Base-by-base conservation (phyloP, 2,888 invertebrate species). In the Euplagia quadripunctaria region DNA sequence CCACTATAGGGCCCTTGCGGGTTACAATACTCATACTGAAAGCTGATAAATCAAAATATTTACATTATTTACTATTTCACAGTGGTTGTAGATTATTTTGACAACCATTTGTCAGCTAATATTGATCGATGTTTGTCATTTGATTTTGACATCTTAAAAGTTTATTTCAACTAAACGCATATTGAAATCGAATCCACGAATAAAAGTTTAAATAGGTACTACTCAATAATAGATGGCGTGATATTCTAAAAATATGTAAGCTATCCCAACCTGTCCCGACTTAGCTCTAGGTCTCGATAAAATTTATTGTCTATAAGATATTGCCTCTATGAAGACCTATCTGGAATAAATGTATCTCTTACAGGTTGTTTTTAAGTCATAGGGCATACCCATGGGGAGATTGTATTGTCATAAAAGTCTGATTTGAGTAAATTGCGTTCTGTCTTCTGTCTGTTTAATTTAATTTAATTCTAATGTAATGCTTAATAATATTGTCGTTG, bases 1-100 rank as follows among this genome's bases (percentile, higher is more conserved):
- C 93, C 64, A 92, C 85, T 14, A 94, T 84, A 4, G 93, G 94
- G 0, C 93, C 93, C 74, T 92, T 93, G 41, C 85, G 84, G 73
- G 79, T 89, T 41, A 58, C 77, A 7, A 74, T 75, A 71, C 74
- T 85, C 89, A 89, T 90, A 79, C 80, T 82, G 14, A 2, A 12
- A 61, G 61, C 61, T 20, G 42, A n/a, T 11, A 61, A 73, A 66
- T 41, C 66, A 55, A 70, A 75, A 74, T 84, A 82, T 83, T 83
- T 82, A 80, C 75, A 75, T 73, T 84, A 82, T 83, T 83, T 82
- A 80, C 75, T 76, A 71, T 51, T 66, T 55, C 17, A 70, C 68
- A 51, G 46, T 20, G 4, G 43, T 31, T 16, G 1, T 7, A 1
- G 17, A 8, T 61, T 68, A 58, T 66, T 75, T 75, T 73, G 70